phyloP scores from a whole-genome alignment of 2,113 vertebrate genomes.

The Bubalus kerabau region DNA sequence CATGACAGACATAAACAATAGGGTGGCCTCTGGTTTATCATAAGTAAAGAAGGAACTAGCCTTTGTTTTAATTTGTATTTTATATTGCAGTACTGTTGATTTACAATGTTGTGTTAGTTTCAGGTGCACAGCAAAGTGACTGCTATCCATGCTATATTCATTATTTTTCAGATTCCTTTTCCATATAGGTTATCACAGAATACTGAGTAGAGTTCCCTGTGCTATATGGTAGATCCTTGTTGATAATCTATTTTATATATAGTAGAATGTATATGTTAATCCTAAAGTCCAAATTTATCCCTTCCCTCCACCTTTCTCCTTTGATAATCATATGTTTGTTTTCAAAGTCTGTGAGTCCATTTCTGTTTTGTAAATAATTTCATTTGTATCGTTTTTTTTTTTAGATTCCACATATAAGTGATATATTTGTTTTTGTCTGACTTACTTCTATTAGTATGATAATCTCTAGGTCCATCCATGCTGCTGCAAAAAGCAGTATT shows the following conservation, averaged over 20 bases:
- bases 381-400: background rate
- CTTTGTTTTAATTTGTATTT: background rate
- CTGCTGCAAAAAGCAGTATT: background rate
- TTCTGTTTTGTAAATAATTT: background rate
- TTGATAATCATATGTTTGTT: background rate
- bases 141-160: background rate
- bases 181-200: background rate
- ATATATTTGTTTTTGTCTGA: background rate
- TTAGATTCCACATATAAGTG: background rate
- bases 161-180: background rate
- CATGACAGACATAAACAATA: background rate
- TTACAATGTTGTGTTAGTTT: background rate
- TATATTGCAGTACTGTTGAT: background rate
- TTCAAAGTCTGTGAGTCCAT: background rate
- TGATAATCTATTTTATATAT: background rate
- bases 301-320: background rate
- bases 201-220: background rate
- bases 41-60: background rate
- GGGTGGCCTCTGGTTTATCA: too few species aligned
- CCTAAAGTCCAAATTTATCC: background rate
- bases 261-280: background rate
- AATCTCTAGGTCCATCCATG: background rate
- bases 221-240: background rate
- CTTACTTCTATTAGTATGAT: background rate
- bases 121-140: background rate